Evolutionary conservation across 2,797 vertebrate species (phyloP), one percentile per base, ranked within the genome.

Genomic region (Phoeniculus purpureus): DNA sequence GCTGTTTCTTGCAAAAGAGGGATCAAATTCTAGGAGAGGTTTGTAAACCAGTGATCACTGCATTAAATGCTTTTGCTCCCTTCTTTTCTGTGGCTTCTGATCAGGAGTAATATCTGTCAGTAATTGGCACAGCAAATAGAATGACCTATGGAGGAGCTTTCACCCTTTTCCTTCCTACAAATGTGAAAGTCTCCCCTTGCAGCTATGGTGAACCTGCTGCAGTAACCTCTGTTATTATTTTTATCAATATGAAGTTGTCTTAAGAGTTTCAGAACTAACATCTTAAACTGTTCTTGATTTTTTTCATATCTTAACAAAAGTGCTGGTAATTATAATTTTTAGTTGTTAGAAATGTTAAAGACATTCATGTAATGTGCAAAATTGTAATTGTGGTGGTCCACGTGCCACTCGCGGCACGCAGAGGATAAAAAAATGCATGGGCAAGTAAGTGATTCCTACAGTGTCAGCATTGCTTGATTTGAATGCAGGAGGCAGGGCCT

Each of bases 21-120:
- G 86, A 87, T 95, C 72, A 85, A 19, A 88, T 86, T 84, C 58
- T 76, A 74, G 47, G 64, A 86, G 56, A 80, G 50, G n/a, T 79
- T 86, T 90, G 79, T 64, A 76, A 73, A 81, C 56, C 43, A 86
- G 56, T 17, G 29, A 88, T 91, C 40, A 14, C 40, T 76, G n/a
- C 47, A 54, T 40, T 12, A 86, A 88, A 77, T 56, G 47, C 50
- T 84, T 78, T 66, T 50, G 34, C 23, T 91, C 32, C 37, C 58
- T 83, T 68, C 55, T 78, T 71, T 83, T 51, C 23, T 0, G 2
- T 14, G 10, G n/a, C 51, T 89, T 72, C 26, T 81, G 34, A 26
- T 75, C 81, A 72, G 73, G 48, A 65, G 65, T 70, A 55, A 58
- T 37, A 61, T 84, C 50, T 72, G 34, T 48, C 23, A 48, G 55